Evolutionary conservation across 2,888 invertebrate genomes (phyloP), one percentile per base, ranked within the genome.

Genomic region (Eristalinus sepulchralis): DNA sequence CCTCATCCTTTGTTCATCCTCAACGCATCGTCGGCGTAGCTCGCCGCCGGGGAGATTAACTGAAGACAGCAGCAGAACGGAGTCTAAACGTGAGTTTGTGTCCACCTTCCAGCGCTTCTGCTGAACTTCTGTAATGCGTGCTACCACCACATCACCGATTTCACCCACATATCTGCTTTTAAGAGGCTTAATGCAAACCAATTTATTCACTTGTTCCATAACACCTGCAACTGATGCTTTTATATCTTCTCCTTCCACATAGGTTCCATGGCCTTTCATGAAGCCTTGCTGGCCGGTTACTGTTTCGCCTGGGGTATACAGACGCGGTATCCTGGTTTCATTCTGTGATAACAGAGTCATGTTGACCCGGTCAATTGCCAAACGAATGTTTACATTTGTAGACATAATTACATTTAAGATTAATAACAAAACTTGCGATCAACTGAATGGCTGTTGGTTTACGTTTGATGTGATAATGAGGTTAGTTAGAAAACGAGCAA

Each of bases 41-140:
- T 99, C 99, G 73, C 97, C 97, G 33, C 99, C 99, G n/a, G 99
- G 99, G 86, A 99, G 94, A 94, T 99, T 99, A 0, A 99, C 98
- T 36, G 98, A 97, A 0, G 98, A 97, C 20, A 99, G 93, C 83
- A 97, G 94, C 11, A 99, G 94, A 59, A 97, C 94, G 0, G 98
- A 97, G 93, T 98, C 98, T 90, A 96, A 93, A 73, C 98, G 95
- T 0, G 98, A 96, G 93, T 98, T 98, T 0, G 97, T 98, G 90
- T 99, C 97, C 1, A 99, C 97, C 92, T 97, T 98, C 99, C 99
- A 99, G 81, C 98, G 94, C 90, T 96, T 96, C 90, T 98, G 97
- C 90, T 98, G 98, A 0, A 99, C 98, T 92, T 99, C 98, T 0
- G 96, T 95, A 33, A 99, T 96, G 66, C 99, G 94, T 0, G 98